Percentiles rank a stretch among this genome's conserved stretches.
Conservation (phyloP, 2,888 invertebrate species). For the Thymelicus lineola region DNA sequence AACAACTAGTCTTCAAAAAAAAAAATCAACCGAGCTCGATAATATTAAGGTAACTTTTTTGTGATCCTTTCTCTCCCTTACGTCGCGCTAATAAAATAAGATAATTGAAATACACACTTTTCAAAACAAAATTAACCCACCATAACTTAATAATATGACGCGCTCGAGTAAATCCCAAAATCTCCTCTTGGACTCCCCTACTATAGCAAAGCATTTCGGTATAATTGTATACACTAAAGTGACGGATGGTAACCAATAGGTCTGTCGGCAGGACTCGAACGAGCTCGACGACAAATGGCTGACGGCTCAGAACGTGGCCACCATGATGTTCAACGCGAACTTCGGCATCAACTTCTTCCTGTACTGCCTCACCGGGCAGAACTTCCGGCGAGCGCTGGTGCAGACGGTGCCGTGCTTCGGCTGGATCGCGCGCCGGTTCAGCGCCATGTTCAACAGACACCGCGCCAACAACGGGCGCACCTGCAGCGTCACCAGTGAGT, state of each 20-base stretch:
- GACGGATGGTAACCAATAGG: neutral
- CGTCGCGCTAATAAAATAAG: too few relatives aligned
- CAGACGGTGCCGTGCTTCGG: conserved; percentile 57
- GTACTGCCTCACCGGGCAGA: conserved; percentile 92
- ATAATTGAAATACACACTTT: too few relatives aligned
- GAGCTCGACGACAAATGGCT: conserved; percentile 72
- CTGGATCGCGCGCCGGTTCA: conserved; percentile 41
- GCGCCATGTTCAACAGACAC: conserved; percentile 40
- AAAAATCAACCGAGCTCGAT: too few relatives aligned
- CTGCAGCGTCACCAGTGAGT: conserved; percentile 65
- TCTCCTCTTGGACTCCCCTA: too few relatives aligned
- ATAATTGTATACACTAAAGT: too few relatives aligned
- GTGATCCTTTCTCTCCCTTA: too few relatives aligned
- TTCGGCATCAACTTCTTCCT: conserved; percentile 93
- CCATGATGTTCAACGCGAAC: conserved; percentile 91
- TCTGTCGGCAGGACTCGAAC: conserved; percentile 49
- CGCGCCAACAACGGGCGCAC: conserved; percentile 48
- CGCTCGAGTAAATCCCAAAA: too few relatives aligned
- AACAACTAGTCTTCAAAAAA: too few relatives aligned
- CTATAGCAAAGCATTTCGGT: too few relatives aligned
- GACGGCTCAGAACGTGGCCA: conserved; percentile 87
- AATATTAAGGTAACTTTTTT: too few relatives aligned
- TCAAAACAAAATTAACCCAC: too few relatives aligned
- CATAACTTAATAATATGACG: too few relatives aligned
- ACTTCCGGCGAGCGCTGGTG: conserved; percentile 88